phyloP scores from a whole-genome alignment of 2,888 invertebrate species.

The Dioctria rufipes region DNA sequence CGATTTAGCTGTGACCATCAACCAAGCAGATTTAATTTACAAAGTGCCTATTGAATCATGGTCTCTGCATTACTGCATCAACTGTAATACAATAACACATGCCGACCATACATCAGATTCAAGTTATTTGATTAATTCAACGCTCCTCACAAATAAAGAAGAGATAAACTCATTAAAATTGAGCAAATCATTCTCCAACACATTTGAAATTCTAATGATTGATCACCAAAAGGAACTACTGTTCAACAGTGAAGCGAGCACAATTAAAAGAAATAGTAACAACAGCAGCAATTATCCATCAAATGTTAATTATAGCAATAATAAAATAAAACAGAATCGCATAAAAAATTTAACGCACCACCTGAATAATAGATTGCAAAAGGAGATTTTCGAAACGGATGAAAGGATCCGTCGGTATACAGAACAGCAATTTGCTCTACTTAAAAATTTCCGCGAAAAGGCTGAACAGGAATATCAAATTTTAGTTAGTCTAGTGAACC shows the following conservation, averaged over 20 bases:
- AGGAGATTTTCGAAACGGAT: slow-evolving; percentile 80
- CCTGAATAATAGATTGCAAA: slow-evolving; percentile 79
- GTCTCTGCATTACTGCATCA: slow-evolving; percentile 68
- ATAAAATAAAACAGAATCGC: slow-evolving; percentile 62
- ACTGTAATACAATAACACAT: slow-evolving; percentile 67
- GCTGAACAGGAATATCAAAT: slow-evolving; percentile 82
- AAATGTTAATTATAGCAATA: slow-evolving; percentile 48
- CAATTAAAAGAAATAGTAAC: slow-evolving; percentile 9
- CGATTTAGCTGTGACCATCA: slow-evolving; percentile 65
- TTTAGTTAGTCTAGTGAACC: slow-evolving; percentile 73
- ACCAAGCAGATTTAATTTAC: slow-evolving; percentile 66
- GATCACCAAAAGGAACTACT: slow-evolving; percentile 61
- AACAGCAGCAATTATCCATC: neutral
- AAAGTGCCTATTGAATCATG: slow-evolving; percentile 64
- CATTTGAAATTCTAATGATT: slow-evolving; percentile 79
- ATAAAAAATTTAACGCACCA: slow-evolving; percentile 72
- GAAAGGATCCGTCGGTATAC: slow-evolving; percentile 83
- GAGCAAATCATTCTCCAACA: slow-evolving; percentile 79
- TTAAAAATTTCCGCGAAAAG: slow-evolving; percentile 82
- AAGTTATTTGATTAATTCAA: slow-evolving; percentile 66
- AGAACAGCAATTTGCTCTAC: slow-evolving; percentile 81
- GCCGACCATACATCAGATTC: slow-evolving; percentile 62
- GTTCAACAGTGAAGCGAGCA: slow-evolving; percentile 21
- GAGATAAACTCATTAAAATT: slow-evolving; percentile 76
- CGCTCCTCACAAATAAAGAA: slow-evolving; percentile 73